These are phyloP conservation scores for Lepisosteus oculatus DNA, from an alignment of 2,113 vertebrate species.

Conservation along the genomic window DNA sequence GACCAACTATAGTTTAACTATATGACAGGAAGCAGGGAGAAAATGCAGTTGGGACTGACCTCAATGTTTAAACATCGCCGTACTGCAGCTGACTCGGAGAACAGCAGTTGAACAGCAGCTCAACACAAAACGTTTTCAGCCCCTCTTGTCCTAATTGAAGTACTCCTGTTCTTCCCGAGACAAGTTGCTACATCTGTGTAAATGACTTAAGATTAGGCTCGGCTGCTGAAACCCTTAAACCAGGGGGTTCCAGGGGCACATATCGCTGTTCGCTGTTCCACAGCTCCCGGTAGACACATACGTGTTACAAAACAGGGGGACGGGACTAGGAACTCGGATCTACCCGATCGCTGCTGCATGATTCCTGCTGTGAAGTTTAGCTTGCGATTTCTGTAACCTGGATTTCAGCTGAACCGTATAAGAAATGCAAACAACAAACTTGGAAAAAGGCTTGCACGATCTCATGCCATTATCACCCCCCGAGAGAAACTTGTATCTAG, in stretches of 20 bases:
- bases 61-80: constrained; percentile 26
- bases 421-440: neutral
- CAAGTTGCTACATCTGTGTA: constrained; percentile 5
- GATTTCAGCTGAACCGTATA: too few relatives aligned
- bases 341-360: too few relatives aligned
- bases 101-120: constrained; percentile 9
- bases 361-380: too few relatives aligned
- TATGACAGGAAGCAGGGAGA: constrained; percentile 21
- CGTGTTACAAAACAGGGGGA: too few relatives aligned
- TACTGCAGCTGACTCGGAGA: constrained; percentile 26
- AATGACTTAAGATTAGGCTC: too few relatives aligned
- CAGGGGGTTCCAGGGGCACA: too few relatives aligned
- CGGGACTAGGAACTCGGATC: too few relatives aligned
- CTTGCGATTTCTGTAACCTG: too few relatives aligned
- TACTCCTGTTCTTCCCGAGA: neutral
- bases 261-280: too few relatives aligned
- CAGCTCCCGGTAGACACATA: too few relatives aligned
- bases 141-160: neutral
- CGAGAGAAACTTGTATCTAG: neutral
- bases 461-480: neutral
- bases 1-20: constrained; percentile 35
- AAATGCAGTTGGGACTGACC: constrained; percentile 25
- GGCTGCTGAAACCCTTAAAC: too few relatives aligned
- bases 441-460: neutral
- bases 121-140: neutral